These are phyloP conservation scores for Glaucomys volans DNA, from an alignment of 2,113 vertebrate genomes.

Conservation along the genomic window DNA sequence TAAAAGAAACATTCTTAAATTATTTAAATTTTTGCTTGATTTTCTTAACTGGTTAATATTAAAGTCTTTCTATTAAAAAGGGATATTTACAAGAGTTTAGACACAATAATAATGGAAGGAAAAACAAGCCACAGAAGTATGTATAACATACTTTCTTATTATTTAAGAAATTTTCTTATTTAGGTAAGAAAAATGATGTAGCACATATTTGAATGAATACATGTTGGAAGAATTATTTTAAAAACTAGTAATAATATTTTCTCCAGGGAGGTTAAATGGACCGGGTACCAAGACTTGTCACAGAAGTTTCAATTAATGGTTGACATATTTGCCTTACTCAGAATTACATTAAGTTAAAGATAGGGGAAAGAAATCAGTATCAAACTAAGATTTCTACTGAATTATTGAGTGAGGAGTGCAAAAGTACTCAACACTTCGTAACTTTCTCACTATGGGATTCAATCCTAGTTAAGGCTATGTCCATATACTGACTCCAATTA, in stretches of 20 bases:
- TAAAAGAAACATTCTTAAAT: background rate
- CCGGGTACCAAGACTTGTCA: background rate
- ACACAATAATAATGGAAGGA: background rate
- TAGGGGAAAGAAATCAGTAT: background rate
- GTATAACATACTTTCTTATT: too few species aligned
- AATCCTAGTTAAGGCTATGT: background rate
- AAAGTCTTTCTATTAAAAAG: background rate
- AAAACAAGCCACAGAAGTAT: background rate
- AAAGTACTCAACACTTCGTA: background rate
- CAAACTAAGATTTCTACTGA: background rate
- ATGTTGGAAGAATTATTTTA: background rate
- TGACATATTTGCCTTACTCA: background rate
- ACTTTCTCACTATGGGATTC: background rate
- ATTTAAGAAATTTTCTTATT: too few species aligned
- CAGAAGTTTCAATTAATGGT: background rate
- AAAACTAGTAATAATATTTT: background rate
- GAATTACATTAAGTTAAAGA: constrained; percentile 7
- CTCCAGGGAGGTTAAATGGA: background rate
- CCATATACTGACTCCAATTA: background rate
- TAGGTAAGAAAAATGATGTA: background rate
- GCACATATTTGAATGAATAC: background rate
- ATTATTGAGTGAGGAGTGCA: background rate
- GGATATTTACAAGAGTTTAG: background rate
- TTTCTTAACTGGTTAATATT: background rate
- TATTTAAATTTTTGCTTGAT: background rate